These are phyloP conservation scores for Hydropsyche tenuis DNA, from an alignment of 1,140 invertebrate species.

Conservation along the genomic window DNA sequence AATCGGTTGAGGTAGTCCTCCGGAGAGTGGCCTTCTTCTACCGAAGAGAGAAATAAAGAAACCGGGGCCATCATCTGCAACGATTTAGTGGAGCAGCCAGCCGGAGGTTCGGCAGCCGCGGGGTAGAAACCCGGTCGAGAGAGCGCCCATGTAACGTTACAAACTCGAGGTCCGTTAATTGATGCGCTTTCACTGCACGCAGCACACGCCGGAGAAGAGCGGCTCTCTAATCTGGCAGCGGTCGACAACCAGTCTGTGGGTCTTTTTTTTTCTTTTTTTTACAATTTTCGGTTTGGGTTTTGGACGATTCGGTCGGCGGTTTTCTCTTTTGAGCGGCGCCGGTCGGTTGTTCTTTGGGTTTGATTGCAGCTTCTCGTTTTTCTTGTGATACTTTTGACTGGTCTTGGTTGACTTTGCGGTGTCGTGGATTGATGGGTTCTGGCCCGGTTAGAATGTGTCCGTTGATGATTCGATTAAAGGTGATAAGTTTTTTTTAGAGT, in stretches of 20 bases:
- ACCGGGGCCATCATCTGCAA: neutral
- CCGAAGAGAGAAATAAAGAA: neutral
- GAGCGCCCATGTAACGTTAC: constrained; percentile 19
- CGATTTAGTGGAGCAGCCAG: constrained; percentile 7
- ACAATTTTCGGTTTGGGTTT: neutral
- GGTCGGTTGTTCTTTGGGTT: too few species aligned
- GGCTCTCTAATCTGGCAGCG: constrained; percentile 28
- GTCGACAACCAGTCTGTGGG: neutral
- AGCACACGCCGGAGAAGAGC: neutral
- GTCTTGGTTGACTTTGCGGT: too few species aligned
- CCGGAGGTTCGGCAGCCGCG: neutral
- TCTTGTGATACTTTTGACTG: too few species aligned
- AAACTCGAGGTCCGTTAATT: constrained; percentile 30
- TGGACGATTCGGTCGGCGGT: neutral
- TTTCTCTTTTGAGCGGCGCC: too few species aligned
- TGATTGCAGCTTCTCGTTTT: too few species aligned
- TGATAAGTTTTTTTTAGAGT: too few species aligned
- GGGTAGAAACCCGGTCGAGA: constrained; percentile 34
- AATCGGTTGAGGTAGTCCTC: constrained; percentile 14
- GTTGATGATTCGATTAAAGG: too few species aligned
- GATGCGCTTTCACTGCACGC: constrained; percentile 39
- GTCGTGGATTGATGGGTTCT: too few species aligned
- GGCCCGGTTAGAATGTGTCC: too few species aligned
- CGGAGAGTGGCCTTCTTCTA: neutral
- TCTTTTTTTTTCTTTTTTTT: neutral